A percentile compares a stretch with the other conserved stretches of the same genome.
phyloP scores from a whole-genome alignment of 2,888 invertebrate species.

The Ochropleura plecta region DNA sequence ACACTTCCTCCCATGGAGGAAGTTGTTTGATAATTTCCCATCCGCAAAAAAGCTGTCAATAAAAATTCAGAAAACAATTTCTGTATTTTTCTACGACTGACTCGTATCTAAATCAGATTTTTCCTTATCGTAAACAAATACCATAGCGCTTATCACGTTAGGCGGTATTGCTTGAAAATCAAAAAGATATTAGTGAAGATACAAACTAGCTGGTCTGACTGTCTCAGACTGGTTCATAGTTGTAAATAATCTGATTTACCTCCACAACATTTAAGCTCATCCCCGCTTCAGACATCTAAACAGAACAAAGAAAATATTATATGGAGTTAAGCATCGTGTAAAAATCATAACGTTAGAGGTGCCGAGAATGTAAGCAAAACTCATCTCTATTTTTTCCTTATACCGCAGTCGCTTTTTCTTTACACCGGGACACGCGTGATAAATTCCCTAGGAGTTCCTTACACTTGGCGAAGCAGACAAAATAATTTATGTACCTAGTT shows the following conservation, averaged over 20 bases:
- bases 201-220: neutral
- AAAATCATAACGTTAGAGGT: neutral
- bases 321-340: neutral
- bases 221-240: too few species aligned
- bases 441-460: conserved; percentile 88
- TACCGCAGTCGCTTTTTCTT: conserved; percentile 64
- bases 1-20: too few species aligned
- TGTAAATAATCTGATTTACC: neutral
- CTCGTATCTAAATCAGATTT: neutral
- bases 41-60: too few species aligned
- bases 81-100: neutral
- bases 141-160: neutral
- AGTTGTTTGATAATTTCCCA: too few species aligned
- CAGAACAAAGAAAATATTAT: neutral
- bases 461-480: conserved; percentile 88
- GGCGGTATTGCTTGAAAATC: neutral
- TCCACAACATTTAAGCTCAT: neutral
- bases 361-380: neutral
- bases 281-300: neutral
- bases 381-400: neutral
- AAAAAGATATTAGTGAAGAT: neutral
- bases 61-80: too few species aligned
- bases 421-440: conserved; percentile 79
- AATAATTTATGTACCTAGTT: conserved; percentile 90
- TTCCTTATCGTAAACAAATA: neutral